A percentile compares a stretch with the other conserved stretches of the same genome.
These are phyloP conservation scores for Nymphalis c-album DNA, from an alignment of 2,888 invertebrate species.

Conservation along the genomic window DNA sequence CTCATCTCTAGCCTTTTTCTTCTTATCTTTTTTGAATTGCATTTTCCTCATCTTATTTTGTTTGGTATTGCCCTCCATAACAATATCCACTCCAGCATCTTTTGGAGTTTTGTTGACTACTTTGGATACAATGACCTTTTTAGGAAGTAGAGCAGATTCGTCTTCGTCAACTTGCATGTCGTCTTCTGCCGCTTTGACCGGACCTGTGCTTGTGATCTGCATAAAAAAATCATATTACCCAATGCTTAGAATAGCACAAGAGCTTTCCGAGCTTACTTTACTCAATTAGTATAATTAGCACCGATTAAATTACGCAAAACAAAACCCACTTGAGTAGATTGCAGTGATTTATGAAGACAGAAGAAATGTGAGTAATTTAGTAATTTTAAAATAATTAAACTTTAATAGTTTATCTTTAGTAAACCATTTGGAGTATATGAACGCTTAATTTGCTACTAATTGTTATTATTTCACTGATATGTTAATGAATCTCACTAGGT, in stretches of 20 bases:
- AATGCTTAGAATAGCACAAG: neutral
- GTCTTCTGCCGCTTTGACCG: slow-evolving; percentile 76
- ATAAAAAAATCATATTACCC: slow-evolving; percentile 38
- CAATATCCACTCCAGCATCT: slow-evolving; percentile 7
- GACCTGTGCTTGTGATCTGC: slow-evolving; percentile 84
- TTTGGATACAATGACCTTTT: slow-evolving; percentile 66
- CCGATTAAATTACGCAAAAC: no score
- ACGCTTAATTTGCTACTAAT: no score
- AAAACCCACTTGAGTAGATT: no score
- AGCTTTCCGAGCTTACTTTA: neutral
- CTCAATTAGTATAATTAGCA: neutral
- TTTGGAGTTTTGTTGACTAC: slow-evolving; percentile 54
- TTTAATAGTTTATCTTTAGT: no score
- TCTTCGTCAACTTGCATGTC: slow-evolving; percentile 81
- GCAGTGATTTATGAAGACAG: no score
- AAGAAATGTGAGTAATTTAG: no score
- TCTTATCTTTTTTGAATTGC: slow-evolving; percentile 84
- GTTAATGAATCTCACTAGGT: no score
- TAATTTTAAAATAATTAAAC: no score
- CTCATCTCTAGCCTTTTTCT: slow-evolving; percentile 77
- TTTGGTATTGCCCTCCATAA: slow-evolving; percentile 84
- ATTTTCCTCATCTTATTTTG: slow-evolving; percentile 68
- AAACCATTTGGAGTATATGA: no score
- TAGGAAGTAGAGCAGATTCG: slow-evolving; percentile 65
- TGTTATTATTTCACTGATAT: no score